Base-by-base conservation (phyloP, 2,113 vertebrate species). In the Ivindomyrus marchei region DNA sequence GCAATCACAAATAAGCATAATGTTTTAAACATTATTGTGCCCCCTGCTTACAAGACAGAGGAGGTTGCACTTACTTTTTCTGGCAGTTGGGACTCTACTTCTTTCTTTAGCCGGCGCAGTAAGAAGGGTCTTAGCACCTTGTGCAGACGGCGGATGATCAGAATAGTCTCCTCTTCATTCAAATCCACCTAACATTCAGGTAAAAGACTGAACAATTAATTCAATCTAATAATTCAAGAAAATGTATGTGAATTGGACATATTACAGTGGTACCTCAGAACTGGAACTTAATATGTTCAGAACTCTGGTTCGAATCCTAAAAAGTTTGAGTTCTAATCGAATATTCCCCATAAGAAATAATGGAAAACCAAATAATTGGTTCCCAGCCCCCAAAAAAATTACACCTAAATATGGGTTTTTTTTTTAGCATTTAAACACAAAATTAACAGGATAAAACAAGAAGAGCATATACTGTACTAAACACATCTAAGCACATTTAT, bases 161-260 rank as follows among this genome's bases (percentile, higher is more conserved):
- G 93, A 93, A 99, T 99, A 49, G 98, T 99, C 94, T 99, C 98
- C 91, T 99, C 98, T 92, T 99, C 98, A 84, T 99, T 99, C 86
- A 99, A 95, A 92, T 99, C 98, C 62, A 99, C 98, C 98, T 99
- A 90, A 5, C 90, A 27, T 27, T 24, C 45, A 91, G 56, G 62
- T 1, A 36, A 86, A 53, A 89, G 15, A 10, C 31, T 11, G 17
- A 87, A 50, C 47, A 56, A 39, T 52, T 27, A 36, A 87, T 27
- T 27, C 4, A 49, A 47, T 86, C n/a, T 15, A 87, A n/a, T 6
- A 31, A n/a, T 56, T 2, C 15, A 27, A 52, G 8, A 53, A 53
- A 24, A 87, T 36, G 4, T 36, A 87, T 15, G 49, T 47, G 24
- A 8, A 13, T 17, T 53, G 17, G 49, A 53, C 21, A 31, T 10